Evolutionary conservation across 2,797 vertebrate genomes (phyloP).

Genomic region (Hybognathus amarus): DNA sequence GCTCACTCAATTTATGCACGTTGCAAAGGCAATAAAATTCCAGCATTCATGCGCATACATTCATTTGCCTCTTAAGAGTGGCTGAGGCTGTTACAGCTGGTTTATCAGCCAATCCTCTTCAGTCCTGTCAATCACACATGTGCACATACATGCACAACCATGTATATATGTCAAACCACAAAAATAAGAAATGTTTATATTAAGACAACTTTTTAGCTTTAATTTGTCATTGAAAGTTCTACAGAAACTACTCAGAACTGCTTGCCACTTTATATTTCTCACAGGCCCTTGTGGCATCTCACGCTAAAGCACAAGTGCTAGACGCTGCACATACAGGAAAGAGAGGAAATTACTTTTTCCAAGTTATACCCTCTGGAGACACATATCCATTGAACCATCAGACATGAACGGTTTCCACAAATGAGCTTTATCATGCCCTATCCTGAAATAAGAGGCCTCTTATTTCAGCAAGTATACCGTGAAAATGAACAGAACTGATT

Average conservation of each 20-base stretch:
- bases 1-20: slow-evolving; percentile 57
- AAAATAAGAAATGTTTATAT: not conserved
- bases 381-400: slow-evolving; percentile 49
- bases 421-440: slow-evolving; percentile 49
- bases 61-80: slow-evolving; percentile 51
- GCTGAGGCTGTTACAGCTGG: slow-evolving; percentile 45
- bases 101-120: slow-evolving; percentile 52
- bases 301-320: slow-evolving; percentile 37
- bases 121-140: slow-evolving; percentile 51
- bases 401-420: slow-evolving; percentile 43
- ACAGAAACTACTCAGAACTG: slow-evolving; percentile 6
- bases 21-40: slow-evolving; percentile 69
- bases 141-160: slow-evolving; percentile 42
- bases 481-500: slow-evolving; percentile 24
- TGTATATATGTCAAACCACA: not conserved
- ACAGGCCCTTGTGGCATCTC: slow-evolving; percentile 40
- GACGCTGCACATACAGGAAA: slow-evolving; percentile 40
- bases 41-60: slow-evolving; percentile 63
- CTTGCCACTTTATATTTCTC: slow-evolving; percentile 27
- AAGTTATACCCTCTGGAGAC: slow-evolving; percentile 49
- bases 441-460: slow-evolving; percentile 41
- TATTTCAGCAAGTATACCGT: slow-evolving; percentile 38
- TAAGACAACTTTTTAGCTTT: not conserved
- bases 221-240: slow-evolving; percentile 13
- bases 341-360: slow-evolving; percentile 50